These are phyloP conservation scores for Aleiodes leptofemur DNA, from an alignment of 2,888 invertebrate genomes.

Conservation along the genomic window DNA sequence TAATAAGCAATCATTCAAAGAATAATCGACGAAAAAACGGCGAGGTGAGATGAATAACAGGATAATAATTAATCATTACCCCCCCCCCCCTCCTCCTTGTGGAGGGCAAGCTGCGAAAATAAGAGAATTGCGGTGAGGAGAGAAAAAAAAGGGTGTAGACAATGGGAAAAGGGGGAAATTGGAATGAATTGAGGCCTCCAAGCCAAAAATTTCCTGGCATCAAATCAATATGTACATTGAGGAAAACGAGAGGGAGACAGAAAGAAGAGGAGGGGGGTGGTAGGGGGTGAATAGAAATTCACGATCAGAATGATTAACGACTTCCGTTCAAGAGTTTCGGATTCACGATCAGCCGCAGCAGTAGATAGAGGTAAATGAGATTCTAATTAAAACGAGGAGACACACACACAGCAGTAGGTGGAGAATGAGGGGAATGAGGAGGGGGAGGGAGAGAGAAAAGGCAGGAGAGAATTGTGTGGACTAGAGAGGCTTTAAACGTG, in stretches of 20 bases:
- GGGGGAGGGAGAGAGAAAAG: constrained; percentile 20
- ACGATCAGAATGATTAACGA: constrained; percentile 46
- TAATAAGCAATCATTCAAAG: background rate
- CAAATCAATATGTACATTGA: constrained; percentile 37
- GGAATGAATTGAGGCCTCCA: constrained; percentile 20
- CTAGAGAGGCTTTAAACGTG: constrained; percentile 27
- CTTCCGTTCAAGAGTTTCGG: constrained; percentile 44
- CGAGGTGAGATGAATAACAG: constrained; percentile 11
- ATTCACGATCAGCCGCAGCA: constrained; percentile 40
- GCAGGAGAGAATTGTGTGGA: constrained; percentile 28
- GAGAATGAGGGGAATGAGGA: background rate
- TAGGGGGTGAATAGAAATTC: background rate
- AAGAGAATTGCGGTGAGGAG: constrained; percentile 20
- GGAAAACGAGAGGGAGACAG: constrained; percentile 6
- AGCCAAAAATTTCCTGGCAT: constrained; percentile 34
- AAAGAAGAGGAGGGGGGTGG: no score
- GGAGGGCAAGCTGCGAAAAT: background rate
- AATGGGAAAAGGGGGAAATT: constrained; percentile 12
- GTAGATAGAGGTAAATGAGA: constrained; percentile 51
- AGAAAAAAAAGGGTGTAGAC: constrained; percentile 14
- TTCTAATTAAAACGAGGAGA: constrained; percentile 61
- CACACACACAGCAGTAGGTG: constrained; percentile 36
- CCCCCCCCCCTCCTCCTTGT: no score
- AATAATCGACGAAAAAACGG: constrained; percentile 3
- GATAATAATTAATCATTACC: constrained; percentile 29